A percentile compares a stretch with the other conserved stretches of the same genome.
These are phyloP conservation scores for Vesta saturnalis DNA, from an alignment of 2,888 invertebrate genomes.

Conservation along the genomic window DNA sequence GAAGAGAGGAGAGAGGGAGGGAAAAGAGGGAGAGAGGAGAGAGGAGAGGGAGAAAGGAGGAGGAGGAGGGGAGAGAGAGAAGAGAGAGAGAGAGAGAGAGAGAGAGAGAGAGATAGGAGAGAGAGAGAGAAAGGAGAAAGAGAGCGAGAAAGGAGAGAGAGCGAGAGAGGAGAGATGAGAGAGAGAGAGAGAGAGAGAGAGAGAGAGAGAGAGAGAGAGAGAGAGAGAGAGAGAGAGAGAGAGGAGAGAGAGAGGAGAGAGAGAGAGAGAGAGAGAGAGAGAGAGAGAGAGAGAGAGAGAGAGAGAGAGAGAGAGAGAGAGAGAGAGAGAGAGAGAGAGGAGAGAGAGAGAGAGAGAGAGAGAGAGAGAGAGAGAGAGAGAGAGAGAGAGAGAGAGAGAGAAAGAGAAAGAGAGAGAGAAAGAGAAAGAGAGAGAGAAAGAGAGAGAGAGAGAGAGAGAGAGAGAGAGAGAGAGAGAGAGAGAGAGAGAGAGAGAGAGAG, in stretches of 20 bases:
- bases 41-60: not conserved
- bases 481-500: not conserved
- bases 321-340: not conserved
- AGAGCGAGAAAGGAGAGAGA: no score
- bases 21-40: not conserved
- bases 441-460: not conserved
- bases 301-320: not conserved
- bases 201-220: not conserved
- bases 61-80: not conserved
- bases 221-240: not conserved
- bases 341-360: not conserved
- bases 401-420: not conserved
- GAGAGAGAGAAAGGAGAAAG: no score
- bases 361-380: not conserved
- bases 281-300: not conserved
- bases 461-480: not conserved
- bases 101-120: no score
- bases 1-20: not conserved
- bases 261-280: not conserved
- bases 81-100: not conserved
- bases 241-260: not conserved
- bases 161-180: no score
- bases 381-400: not conserved
- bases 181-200: no score
- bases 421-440: not conserved